Evolutionary conservation across 1,140 invertebrate genomes (phyloP), one percentile per base, ranked within the genome.

Genomic region (Meloidogyne floridensis): DNA sequence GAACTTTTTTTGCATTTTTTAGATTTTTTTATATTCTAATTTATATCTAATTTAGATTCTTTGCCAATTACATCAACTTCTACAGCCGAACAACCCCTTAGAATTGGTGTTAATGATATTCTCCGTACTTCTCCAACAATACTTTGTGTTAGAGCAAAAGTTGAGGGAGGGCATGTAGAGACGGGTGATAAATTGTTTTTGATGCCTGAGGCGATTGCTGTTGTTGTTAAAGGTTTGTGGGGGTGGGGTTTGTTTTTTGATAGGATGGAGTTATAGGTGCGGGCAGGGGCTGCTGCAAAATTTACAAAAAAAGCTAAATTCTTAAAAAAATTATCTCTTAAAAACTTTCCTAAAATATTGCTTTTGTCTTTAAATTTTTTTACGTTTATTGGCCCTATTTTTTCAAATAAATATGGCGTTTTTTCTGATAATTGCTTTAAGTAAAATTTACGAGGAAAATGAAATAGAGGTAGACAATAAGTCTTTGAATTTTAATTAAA

Each of bases 21-120:
- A 88, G n/a, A 69, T 42, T 65, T 32, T 9, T 0, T 75, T 75
- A 20, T 18, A n/a, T 51, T 78, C n/a, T 65, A 59, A 11, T 32
- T 32, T 32, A 32, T 32, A 32, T 32, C 2, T 32, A 47, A 47
- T 47, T 47, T 47, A 83, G 82, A 83, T 47, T 51, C 69, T 10
- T 32, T 83, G 20, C 56, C 84, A 93, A 94, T 89, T 94, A 65
- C 95, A 92, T 11, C 89, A 90, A 80, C 32, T 92, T 96, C 72
- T 93, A 94, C n/a, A 4, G 92, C 97, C 8, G 92, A 94, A 32
- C 95, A 95, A 89, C 95, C 96, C 10, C 93, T 98, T 73, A 92
- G 97, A n/a, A 93, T 97, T 90, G 94, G 95, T 42, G 93, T 99
- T 0, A 95, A 94, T 89, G 97, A 99, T 92, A 93, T 98, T 81